Conservation (phyloP, 2,888 invertebrate genomes). For the Dryadula phaetusa region DNA sequence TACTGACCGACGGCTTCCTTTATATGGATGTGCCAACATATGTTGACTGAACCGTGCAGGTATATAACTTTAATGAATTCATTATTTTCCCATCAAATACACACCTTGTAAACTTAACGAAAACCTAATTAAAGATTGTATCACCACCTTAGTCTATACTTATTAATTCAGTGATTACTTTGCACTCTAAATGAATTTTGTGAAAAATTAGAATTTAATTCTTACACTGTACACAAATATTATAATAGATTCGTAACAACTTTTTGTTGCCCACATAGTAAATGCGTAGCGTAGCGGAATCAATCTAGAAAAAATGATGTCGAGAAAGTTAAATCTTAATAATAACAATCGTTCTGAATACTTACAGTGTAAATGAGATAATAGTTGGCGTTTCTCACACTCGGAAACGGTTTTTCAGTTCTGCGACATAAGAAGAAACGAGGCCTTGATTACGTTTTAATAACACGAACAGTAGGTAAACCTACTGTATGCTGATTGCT, state of each 20-base stretch:
- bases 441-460: conserved; percentile 37
- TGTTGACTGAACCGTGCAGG: background rate
- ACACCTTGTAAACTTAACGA: conserved; percentile 17
- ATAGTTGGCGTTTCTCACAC: conserved; percentile 43
- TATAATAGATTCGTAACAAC: background rate
- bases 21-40: background rate
- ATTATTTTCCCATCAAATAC: conserved; percentile 19
- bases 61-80: background rate
- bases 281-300: conserved; percentile 15
- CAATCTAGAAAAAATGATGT: conserved; percentile 35
- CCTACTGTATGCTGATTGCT: conserved; percentile 9
- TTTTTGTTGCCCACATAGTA: background rate
- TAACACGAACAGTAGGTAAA: conserved; percentile 25
- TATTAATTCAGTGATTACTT: background rate
- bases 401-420: conserved; percentile 29
- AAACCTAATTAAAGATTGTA: conserved; percentile 23
- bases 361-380: conserved; percentile 40
- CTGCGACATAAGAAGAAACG: conserved; percentile 29
- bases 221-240: no score
- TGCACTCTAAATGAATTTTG: background rate
- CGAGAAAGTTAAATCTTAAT: conserved; percentile 39
- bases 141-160: background rate
- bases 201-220: background rate
- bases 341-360: conserved; percentile 36
- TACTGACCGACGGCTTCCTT: background rate